Conservation (phyloP, 2,888 invertebrate genomes). For the Ochropleura plecta region DNA sequence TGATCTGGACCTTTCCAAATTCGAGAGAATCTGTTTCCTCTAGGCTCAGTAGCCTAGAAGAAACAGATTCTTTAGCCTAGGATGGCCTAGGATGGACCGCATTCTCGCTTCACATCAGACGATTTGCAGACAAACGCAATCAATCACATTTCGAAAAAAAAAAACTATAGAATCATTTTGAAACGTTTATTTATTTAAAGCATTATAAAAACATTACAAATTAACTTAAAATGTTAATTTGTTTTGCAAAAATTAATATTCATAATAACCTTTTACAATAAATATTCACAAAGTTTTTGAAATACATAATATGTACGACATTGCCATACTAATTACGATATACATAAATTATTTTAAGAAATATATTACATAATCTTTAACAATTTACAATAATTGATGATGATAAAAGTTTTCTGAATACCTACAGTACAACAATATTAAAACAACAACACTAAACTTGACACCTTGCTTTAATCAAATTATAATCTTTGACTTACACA, state of each 20-base stretch:
- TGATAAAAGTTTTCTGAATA: background rate
- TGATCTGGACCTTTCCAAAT: no score
- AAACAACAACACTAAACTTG: background rate
- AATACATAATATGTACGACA: background rate
- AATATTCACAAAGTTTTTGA: constrained; percentile 5
- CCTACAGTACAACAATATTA: background rate
- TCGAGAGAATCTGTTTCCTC: no score
- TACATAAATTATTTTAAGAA: background rate
- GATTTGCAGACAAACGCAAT: no score
- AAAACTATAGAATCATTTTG: constrained; percentile 14
- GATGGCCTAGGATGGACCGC: no score
- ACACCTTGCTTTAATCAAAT: background rate
- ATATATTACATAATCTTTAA: background rate
- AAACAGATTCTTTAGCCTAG: no score
- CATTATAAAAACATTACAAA: background rate
- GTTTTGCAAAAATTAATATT: constrained; percentile 24
- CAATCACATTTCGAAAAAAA: background rate
- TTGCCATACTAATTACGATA: background rate
- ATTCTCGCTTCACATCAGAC: no score
- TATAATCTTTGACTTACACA: constrained; percentile 3
- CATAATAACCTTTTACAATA: constrained; percentile 15
- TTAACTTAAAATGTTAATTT: background rate
- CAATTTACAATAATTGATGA: no score
- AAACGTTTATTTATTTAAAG: constrained; percentile 36
- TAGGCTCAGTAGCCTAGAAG: no score